Percentiles rank a stretch among this genome's conserved stretches.
These are phyloP conservation scores for Anoura caudifer DNA, from an alignment of 2,113 vertebrate species.

Conservation along the genomic window DNA sequence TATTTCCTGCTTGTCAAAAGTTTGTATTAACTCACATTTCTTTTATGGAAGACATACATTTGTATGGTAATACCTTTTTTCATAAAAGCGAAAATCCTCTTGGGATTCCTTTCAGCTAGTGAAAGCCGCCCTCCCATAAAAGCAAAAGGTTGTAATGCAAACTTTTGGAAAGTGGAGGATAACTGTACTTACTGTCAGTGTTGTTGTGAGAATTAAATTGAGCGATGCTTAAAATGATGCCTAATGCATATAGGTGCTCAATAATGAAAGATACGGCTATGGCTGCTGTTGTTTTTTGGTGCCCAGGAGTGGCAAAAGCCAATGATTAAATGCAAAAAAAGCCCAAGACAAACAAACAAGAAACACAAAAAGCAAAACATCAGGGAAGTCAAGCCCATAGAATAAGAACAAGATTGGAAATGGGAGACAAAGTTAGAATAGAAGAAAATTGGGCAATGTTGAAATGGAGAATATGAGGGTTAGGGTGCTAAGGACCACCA, in stretches of 20 bases:
- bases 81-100: background rate
- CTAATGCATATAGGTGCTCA: background rate
- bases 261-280: background rate
- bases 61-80: background rate
- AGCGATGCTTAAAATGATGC: background rate
- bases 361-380: background rate
- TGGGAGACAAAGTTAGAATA: background rate
- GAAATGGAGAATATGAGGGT: background rate
- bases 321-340: background rate
- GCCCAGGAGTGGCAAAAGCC: background rate
- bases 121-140: background rate
- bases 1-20: background rate
- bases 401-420: background rate
- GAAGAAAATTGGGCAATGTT: background rate
- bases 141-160: background rate
- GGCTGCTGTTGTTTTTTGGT: background rate
- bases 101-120: background rate
- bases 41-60: background rate
- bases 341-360: background rate
- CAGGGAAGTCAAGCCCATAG: background rate
- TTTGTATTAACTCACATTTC: background rate
- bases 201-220: conserved; percentile 33
- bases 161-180: background rate
- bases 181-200: background rate
- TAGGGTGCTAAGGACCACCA: background rate